Evolutionary conservation across 2,888 invertebrate genomes (phyloP), one percentile per base, ranked within the genome.

Genomic region (Adineta ricciae): DNA sequence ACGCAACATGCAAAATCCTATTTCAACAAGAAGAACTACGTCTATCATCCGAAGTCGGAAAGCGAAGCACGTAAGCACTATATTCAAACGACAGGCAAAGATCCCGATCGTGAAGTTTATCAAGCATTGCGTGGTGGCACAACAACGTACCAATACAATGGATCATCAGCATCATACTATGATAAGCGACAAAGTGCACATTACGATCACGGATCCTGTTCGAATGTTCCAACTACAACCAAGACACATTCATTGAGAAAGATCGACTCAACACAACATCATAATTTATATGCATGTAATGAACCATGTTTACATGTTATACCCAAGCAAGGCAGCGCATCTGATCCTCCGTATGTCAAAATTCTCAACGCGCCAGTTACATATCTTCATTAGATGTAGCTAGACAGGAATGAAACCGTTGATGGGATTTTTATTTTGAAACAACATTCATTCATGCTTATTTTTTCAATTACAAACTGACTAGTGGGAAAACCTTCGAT

Each of bases 121-220:
- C 78, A 78, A 78, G n/a, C n/a, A 41, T 24, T 78, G 41, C 38
- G 78, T n/a, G 78, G 78, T 78, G 78, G 78, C n/a, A 78, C 78
- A 78, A 78, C 78, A 78, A 78, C 78, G n/a, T 78, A 78, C 41
- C 9, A 38, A 24, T 78, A 78, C 41, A 78, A 41, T 0, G 41
- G 19, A n/a, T 0, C 38, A 41, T 21, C 78, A 78, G 19, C 21
- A 8, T 11, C 24, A 24, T 41, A 41, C 14, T 78, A 78, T 41
- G 41, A 78, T 41, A 41, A 41, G n/a, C 41, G 24, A n/a, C 78
- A 78, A n/a, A 78, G 38, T 78, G 41, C 5, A 38, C 38, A 0
- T 78, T 38, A 41, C n/a, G 78, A n/a, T 78, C 41, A 78, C 41
- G 2, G 41, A 78, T 78, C 24, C 41, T 41, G 41, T 78, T 78